Conservation (phyloP, 2,797 vertebrate genomes). For the Cyprinella venusta region DNA sequence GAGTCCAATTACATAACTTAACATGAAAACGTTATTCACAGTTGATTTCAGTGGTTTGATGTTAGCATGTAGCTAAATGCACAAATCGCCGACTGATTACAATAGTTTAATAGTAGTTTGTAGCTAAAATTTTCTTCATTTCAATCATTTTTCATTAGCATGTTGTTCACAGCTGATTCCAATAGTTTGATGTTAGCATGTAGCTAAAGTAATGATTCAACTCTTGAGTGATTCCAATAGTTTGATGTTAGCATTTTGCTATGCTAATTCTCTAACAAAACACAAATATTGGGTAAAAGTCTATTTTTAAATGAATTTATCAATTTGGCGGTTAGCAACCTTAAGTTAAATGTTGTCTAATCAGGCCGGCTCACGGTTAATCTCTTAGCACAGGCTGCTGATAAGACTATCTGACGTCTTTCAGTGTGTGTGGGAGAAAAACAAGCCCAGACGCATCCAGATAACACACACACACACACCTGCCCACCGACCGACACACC, state of each 20-base stretch:
- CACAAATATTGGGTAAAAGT: not conserved
- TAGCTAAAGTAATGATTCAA: too few species aligned
- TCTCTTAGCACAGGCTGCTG: not conserved
- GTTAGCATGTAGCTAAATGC: not conserved
- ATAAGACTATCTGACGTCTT: slow-evolving; percentile 6
- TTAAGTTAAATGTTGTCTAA: too few species aligned
- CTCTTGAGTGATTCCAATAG: not conserved
- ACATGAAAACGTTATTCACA: not conserved
- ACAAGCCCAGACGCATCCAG: slow-evolving; percentile 28
- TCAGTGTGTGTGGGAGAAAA: slow-evolving; percentile 18
- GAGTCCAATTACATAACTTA: too few species aligned
- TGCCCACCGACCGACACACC: not conserved
- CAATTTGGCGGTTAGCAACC: too few species aligned
- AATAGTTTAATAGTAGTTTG: too few species aligned
- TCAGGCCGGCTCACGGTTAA: not conserved
- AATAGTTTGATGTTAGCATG: not conserved
- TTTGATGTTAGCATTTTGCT: not conserved
- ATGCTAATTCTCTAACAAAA: not conserved
- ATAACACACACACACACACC: not conserved
- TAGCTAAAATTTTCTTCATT: not conserved
- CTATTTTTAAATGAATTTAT: not conserved
- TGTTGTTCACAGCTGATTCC: too few species aligned
- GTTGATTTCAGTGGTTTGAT: not conserved
- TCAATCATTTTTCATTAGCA: not conserved
- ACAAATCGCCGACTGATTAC: too few species aligned